phyloP scores from a whole-genome alignment of 2,888 invertebrate species.

The Oligia latruncula region DNA sequence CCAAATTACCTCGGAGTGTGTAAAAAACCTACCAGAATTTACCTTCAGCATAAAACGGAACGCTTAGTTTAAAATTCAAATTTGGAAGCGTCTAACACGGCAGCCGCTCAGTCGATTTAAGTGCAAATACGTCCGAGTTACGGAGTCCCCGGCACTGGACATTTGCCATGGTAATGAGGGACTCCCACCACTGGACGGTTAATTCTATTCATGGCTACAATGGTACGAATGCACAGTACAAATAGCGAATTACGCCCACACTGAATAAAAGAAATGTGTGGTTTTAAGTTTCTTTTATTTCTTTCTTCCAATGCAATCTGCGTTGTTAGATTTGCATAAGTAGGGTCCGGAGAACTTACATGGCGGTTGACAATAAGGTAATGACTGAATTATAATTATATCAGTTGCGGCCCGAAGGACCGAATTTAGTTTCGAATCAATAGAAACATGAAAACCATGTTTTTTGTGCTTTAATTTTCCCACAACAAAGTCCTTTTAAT shows the following conservation, averaged over 20 bases:
- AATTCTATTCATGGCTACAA: constrained; percentile 80
- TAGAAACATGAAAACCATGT: neutral
- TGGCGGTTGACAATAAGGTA: constrained; percentile 30
- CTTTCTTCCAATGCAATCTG: constrained; percentile 50
- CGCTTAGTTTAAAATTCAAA: constrained; percentile 89
- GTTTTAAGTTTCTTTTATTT: constrained; percentile 54
- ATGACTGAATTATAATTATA: constrained; percentile 37
- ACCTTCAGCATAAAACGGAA: constrained; percentile 83
- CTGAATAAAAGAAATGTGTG: constrained; percentile 70
- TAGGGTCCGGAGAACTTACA: constrained; percentile 40
- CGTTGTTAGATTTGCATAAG: constrained; percentile 64
- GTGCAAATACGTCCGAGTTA: constrained; percentile 80
- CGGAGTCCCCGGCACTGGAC: constrained; percentile 73
- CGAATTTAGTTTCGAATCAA: neutral
- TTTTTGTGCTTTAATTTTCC: neutral
- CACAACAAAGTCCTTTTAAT: constrained; percentile 1
- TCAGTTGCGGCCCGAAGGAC: neutral
- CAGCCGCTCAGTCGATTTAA: constrained; percentile 74
- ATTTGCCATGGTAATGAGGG: constrained; percentile 77
- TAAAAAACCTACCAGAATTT: constrained; percentile 82
- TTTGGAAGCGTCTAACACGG: constrained; percentile 83
- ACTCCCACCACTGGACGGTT: constrained; percentile 73
- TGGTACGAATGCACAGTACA: constrained; percentile 76
- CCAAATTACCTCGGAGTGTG: constrained; percentile 76
- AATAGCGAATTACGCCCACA: constrained; percentile 76